Conservation (phyloP, 2,113 vertebrate species). For the Canis aureus region DNA sequence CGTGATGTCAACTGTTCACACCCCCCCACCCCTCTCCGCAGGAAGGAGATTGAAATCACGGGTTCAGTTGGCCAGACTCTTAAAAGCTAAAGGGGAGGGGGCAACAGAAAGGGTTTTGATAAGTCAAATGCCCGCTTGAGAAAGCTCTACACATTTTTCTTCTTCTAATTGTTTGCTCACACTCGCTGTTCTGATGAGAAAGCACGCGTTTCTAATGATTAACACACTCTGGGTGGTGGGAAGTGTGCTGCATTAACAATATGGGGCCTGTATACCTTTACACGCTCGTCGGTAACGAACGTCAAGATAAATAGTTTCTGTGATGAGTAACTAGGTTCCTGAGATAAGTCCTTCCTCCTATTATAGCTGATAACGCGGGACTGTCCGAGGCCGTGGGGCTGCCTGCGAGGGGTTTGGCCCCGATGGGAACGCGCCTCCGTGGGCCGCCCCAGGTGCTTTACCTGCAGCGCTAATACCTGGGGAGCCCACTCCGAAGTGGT, state of each 20-base stretch:
- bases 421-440: too few species aligned
- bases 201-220: slow-evolving; percentile 84
- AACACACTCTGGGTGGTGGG: slow-evolving; percentile 72
- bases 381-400: slow-evolving; percentile 24
- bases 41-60: slow-evolving; percentile 49
- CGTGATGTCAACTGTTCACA: slow-evolving; percentile 44
- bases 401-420: not conserved
- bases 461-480: not conserved
- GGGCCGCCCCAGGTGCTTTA: too few species aligned
- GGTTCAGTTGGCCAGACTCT: not conserved
- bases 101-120: slow-evolving; percentile 38
- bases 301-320: slow-evolving; percentile 86
- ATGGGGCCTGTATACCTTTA: slow-evolving; percentile 75
- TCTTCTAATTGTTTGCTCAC: slow-evolving; percentile 73
- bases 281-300: slow-evolving; percentile 77
- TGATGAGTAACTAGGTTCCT: slow-evolving; percentile 81
- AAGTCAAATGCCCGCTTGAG: slow-evolving; percentile 74
- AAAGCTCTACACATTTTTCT: slow-evolving; percentile 81
- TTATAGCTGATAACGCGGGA: slow-evolving; percentile 86
- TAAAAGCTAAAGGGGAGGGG: slow-evolving; percentile 31
- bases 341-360: slow-evolving; percentile 87
- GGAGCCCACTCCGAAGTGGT: slow-evolving; percentile 4
- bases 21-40: slow-evolving; percentile 26
- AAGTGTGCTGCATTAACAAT: slow-evolving; percentile 80
- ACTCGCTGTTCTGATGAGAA: slow-evolving; percentile 69